A percentile compares a stretch with the other conserved stretches of the same genome.
Conservation (phyloP, 2,888 invertebrate species). For the Deilephila porcellus region DNA sequence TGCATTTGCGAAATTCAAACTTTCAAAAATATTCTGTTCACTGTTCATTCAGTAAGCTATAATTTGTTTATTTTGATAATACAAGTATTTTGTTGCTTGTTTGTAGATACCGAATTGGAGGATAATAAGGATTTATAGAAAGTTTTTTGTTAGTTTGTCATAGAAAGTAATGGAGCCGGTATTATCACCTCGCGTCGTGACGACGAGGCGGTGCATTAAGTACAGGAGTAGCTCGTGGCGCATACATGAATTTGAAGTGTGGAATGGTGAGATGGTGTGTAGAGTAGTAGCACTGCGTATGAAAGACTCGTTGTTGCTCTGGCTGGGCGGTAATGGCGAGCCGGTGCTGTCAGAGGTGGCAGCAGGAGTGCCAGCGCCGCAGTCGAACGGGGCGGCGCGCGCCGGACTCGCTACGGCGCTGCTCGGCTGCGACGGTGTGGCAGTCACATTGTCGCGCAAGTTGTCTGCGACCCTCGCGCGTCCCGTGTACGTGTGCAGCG, state of each 20-base stretch:
- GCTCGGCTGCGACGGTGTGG: constrained; percentile 45
- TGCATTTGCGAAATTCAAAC: too few species aligned
- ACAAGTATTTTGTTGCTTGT: not conserved
- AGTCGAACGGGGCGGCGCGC: constrained; percentile 36
- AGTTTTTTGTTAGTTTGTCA: not conserved
- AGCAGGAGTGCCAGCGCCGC: constrained; percentile 52
- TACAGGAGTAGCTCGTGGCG: constrained; percentile 65
- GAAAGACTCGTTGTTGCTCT: constrained; percentile 63
- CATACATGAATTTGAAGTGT: constrained; percentile 64
- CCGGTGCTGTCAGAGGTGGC: constrained; percentile 53
- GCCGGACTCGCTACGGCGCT: constrained; percentile 46
- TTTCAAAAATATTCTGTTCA: too few species aligned
- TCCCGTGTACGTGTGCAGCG: constrained; percentile 52
- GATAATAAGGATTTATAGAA: too few species aligned
- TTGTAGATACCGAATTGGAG: not conserved
- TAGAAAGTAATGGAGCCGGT: constrained; percentile 40
- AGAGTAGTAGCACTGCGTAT: constrained; percentile 58
- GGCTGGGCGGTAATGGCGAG: constrained; percentile 56
- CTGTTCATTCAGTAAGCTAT: too few species aligned
- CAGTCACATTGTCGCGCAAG: constrained; percentile 52
- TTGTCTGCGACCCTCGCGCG: constrained; percentile 49
- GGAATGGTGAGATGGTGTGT: constrained; percentile 61
- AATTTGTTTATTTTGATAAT: too few species aligned
- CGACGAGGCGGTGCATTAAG: constrained; percentile 54
- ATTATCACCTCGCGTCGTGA: constrained; percentile 48